phyloP scores from a whole-genome alignment of 1,140 invertebrate genomes.

The Platorchestia sp. region DNA sequence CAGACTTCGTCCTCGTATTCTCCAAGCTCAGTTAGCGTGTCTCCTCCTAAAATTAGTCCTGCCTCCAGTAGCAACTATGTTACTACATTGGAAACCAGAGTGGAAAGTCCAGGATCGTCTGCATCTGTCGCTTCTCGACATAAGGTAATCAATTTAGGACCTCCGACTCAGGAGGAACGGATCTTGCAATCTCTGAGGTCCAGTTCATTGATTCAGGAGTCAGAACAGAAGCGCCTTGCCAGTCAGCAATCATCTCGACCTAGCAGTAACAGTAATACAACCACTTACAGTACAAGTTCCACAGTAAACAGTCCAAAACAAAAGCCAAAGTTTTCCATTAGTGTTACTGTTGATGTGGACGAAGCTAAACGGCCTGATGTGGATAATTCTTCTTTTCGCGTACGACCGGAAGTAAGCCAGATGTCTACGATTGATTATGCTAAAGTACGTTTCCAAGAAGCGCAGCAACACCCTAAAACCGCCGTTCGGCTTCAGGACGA shows the following conservation, averaged over 20 bases:
- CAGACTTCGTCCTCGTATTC: constrained; percentile 62
- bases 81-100: constrained; percentile 64
- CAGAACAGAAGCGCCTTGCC: constrained; percentile 60
- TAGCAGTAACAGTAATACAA: constrained; percentile 61
- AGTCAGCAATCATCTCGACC: constrained; percentile 71
- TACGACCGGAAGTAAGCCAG: constrained; percentile 74
- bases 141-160: constrained; percentile 72
- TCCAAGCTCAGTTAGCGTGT: constrained; percentile 67
- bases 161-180: constrained; percentile 83
- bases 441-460: constrained; percentile 78
- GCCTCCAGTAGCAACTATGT: constrained; percentile 62
- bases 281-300: constrained; percentile 57
- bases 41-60: constrained; percentile 70
- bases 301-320: constrained; percentile 39
- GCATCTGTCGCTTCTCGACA: constrained; percentile 62
- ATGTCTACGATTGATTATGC: constrained; percentile 78
- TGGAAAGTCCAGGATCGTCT: constrained; percentile 61
- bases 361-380: constrained; percentile 62
- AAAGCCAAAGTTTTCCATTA: constrained; percentile 63
- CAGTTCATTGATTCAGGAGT: constrained; percentile 64
- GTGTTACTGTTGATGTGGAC: constrained; percentile 67
- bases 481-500: constrained; percentile 75
- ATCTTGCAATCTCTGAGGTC: constrained; percentile 84
- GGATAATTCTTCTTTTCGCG: constrained; percentile 40
- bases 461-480: constrained; percentile 73